Conservation (phyloP, 1,140 invertebrate species). For the Parapsyche elsis region DNA sequence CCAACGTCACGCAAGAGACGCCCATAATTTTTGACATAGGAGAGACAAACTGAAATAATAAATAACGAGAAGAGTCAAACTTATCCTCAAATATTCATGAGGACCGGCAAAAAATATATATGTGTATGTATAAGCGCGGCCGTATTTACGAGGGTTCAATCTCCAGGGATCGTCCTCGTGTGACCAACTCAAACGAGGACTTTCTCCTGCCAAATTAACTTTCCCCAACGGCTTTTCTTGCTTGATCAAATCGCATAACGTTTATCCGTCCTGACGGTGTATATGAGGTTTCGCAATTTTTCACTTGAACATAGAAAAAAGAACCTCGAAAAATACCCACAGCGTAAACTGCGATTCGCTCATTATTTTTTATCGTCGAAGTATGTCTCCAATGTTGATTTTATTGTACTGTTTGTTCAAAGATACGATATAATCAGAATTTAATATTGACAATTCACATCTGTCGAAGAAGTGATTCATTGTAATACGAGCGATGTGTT, state of each 20-base stretch:
- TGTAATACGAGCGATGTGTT: too few species aligned
- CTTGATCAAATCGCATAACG: slow-evolving; percentile 29
- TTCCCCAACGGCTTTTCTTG: slow-evolving; percentile 12
- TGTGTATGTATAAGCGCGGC: background rate
- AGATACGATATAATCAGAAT: too few species aligned
- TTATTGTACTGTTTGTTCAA: too few species aligned
- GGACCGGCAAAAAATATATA: slow-evolving; percentile 38
- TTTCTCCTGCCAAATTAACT: slow-evolving; percentile 42
- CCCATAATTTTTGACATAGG: slow-evolving; percentile 40
- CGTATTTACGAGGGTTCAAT: slow-evolving; percentile 53
- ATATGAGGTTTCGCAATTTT: background rate
- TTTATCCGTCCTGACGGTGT: background rate
- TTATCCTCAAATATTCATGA: slow-evolving; percentile 53
- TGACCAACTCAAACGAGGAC: slow-evolving; percentile 27
- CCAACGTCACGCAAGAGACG: background rate
- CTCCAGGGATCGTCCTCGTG: slow-evolving; percentile 50
- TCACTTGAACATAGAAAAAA: too few species aligned
- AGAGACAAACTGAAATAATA: slow-evolving; percentile 53
- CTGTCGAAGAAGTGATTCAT: too few species aligned
- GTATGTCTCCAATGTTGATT: too few species aligned
- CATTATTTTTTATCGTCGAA: too few species aligned
- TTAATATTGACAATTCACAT: too few species aligned
- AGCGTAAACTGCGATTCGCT: too few species aligned
- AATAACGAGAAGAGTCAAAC: slow-evolving; percentile 53
- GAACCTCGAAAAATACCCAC: too few species aligned